Base-by-base conservation (phyloP, 2,888 invertebrate species). In the Saturnia pavonia region DNA sequence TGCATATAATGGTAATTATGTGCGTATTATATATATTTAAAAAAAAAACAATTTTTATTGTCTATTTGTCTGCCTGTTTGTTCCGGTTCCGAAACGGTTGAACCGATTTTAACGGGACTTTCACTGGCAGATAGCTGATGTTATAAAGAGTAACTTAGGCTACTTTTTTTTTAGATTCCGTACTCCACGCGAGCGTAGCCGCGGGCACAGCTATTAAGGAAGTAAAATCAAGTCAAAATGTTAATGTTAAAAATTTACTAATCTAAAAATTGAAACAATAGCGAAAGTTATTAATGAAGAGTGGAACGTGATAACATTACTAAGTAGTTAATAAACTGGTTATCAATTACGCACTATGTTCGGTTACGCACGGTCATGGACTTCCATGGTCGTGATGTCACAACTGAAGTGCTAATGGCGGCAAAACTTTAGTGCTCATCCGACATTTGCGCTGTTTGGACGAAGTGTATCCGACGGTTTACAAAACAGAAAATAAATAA, bases 291-390 rank as follows among this genome's bases (percentile, higher is more conserved):
- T 34, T 40, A 60, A 65, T 65, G n/a, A 8, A n/a, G 0, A 40
- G 0, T 9, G 40, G 16, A 65, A 65, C 65, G 65, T 65, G 40
- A 65, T 65, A 65, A 40, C 9, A 40, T 9, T 40, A 40, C 11
- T n/a, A 65, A 65, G 9, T 40, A 40, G 40, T 65, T 65, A 60
- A 25, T 60, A 19, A 40, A 65, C 65, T 11, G 65, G 65, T 65
- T 40, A 65, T 65, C 40, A 40, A 65, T 40, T 27, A 65, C 40
- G 65, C 9, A 25, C 12, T 25, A 27, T 14, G 57, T 60, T 60
- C 25, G 25, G 25, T 60, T 8, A 22, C 22, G 25, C 57, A 60
- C 57, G 57, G 57, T 60, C 34, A 65, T 40, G 65, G 65, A 11
- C 40, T 65, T 2, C 65, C 57, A 65, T 40, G 9, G 65, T 19